These are phyloP conservation scores for Malacoctenus gilli DNA, from an alignment of 2,797 vertebrate species.

Conservation along the genomic window DNA sequence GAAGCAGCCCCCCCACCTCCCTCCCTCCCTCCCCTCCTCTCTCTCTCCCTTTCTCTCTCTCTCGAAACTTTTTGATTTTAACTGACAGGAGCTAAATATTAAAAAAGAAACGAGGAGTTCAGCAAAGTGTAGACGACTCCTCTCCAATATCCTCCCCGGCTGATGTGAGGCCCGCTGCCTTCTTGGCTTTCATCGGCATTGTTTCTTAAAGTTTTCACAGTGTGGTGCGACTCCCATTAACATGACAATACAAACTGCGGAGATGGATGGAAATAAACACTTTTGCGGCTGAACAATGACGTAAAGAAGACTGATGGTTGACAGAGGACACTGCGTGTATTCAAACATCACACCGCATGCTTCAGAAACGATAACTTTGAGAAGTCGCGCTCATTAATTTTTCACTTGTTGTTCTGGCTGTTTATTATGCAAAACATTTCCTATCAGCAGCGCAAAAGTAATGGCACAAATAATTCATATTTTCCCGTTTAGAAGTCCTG, in stretches of 20 bases:
- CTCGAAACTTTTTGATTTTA: slow-evolving; percentile 74
- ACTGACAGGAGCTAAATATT: slow-evolving; percentile 77
- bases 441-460: slow-evolving; percentile 63
- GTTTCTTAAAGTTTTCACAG: slow-evolving; percentile 43
- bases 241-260: slow-evolving; percentile 56
- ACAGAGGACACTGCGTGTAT: slow-evolving; percentile 24
- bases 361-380: slow-evolving; percentile 48
- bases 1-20: slow-evolving; percentile 58
- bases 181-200: slow-evolving; percentile 47
- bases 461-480: slow-evolving; percentile 68
- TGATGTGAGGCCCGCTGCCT: slow-evolving; percentile 30
- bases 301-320: slow-evolving; percentile 53
- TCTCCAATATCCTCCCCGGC: slow-evolving; percentile 37
- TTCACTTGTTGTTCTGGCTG: slow-evolving; percentile 60
- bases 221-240: slow-evolving; percentile 47
- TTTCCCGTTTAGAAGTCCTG: slow-evolving; percentile 43
- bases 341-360: slow-evolving; percentile 39
- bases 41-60: slow-evolving; percentile 14
- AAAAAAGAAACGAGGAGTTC: slow-evolving; percentile 68
- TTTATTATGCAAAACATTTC: slow-evolving; percentile 69
- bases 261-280: slow-evolving; percentile 58
- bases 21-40: neutral
- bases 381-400: slow-evolving; percentile 68
- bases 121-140: slow-evolving; percentile 46
- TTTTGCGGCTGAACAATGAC: slow-evolving; percentile 30